A percentile compares a stretch with the other conserved stretches of the same genome.
These are phyloP conservation scores for Hesperophylax magnus DNA, from an alignment of 1,140 invertebrate genomes.

Conservation along the genomic window DNA sequence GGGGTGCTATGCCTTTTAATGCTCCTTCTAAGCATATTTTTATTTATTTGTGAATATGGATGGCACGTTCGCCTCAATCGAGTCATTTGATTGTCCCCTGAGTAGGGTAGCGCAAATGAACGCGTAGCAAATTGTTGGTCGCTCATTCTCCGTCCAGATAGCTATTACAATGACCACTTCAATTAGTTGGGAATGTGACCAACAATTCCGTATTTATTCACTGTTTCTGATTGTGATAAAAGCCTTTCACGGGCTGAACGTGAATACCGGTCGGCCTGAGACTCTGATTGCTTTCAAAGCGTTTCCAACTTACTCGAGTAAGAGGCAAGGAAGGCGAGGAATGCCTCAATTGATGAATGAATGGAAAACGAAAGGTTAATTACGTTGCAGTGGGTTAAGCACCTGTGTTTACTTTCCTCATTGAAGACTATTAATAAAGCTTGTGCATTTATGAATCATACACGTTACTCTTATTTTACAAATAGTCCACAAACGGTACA, in stretches of 20 bases:
- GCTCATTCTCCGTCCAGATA: neutral
- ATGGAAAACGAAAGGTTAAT: slow-evolving; percentile 14
- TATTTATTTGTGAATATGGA: too few relatives aligned
- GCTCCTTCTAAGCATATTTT: too few relatives aligned
- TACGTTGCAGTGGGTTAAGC: neutral
- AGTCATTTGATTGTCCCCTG: neutral
- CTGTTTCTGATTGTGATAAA: slow-evolving; percentile 14
- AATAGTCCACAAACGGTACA: too few relatives aligned
- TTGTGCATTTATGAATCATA: too few relatives aligned
- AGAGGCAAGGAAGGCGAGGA: neutral
- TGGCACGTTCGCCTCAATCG: neutral
- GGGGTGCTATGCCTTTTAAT: too few relatives aligned
- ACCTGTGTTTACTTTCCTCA: too few relatives aligned
- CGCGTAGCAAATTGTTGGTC: slow-evolving; percentile 25
- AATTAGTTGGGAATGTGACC: slow-evolving; percentile 36
- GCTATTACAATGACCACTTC: slow-evolving; percentile 25
- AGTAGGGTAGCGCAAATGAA: slow-evolving; percentile 2
- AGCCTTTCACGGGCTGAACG: slow-evolving; percentile 4
- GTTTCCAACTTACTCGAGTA: too few relatives aligned
- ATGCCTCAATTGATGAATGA: slow-evolving; percentile 5
- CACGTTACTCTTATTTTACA: too few relatives aligned
- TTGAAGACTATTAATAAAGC: too few relatives aligned
- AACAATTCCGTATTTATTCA: slow-evolving; percentile 2
- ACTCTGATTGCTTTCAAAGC: neutral
- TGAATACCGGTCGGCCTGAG: neutral